Evolutionary conservation across 2,888 invertebrate genomes (phyloP), one percentile per base, ranked within the genome.

Genomic region (Limnephilus lunatus): DNA sequence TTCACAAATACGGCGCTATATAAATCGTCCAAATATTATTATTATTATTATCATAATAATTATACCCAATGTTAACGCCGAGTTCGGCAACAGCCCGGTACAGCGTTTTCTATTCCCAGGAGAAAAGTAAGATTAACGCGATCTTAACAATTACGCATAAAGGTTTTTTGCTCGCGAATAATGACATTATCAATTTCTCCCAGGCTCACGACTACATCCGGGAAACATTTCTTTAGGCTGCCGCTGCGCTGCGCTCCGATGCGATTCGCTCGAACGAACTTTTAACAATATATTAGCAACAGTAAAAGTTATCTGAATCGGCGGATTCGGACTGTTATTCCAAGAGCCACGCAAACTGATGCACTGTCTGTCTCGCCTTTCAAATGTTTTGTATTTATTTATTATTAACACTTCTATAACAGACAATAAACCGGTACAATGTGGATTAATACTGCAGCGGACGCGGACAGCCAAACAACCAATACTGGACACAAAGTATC

Each of bases 121-220:
- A n/a, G 25, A 68, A 68, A 68, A 68, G 68, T 68, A 68, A 25
- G 9, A 68, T 68, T 68, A 25, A 25, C 68, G 25, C 68, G 25
- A 68, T 68, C 53, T 9, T 25, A n/a, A n/a, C 68, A 39, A 83
- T 83, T 83, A 83, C 25, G 83, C 12, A 83, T 4, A 19, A 83
- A 83, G 83, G 39, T 83, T 83, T 83, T 83, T 83, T 83, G 32
- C 35, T 83, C 35, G 32, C 35, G 83, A 83, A 83, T 83, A 83
- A 83, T 39, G 32, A 83, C 25, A 25, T 9, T 68, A 83, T 83
- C 83, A 83, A 83, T 83, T 83, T 83, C 83, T 83, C 83, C 32
- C 35, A 32, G 83, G 83, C 83, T 83, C 83, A 39, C 35, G 35
- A 35, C 19, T 83, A 83, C 83, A 83, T 83, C 83, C 83, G 83